Evolutionary conservation across 2,797 vertebrate genomes (phyloP), one percentile per base, ranked within the genome.

Genomic region (Psittacula echo): DNA sequence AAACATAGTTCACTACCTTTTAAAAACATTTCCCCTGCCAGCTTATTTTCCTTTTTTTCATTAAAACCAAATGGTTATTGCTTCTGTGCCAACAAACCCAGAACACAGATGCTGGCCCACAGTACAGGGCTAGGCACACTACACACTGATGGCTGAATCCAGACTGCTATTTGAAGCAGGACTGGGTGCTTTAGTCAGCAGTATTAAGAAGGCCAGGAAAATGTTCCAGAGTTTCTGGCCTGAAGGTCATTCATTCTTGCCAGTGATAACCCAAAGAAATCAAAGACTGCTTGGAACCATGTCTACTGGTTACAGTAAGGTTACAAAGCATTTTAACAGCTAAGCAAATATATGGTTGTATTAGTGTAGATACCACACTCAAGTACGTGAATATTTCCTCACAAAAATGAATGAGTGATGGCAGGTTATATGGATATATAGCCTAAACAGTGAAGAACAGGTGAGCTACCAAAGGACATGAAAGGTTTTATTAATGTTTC

Each of bases 1-100:
- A 90, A 94, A 67, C 51, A 89, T 13, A 85, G 65, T 58, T 92
- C 42, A 50, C 60, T 74, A 85, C 30, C 41, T 87, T 77, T 88
- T 91, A 79, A 91, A 94, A 93, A 45, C 7, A 41, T 66, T 80
- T 81, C 61, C 62, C 11, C 10, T 87, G 65, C 61, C 80, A 92
- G 34, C 7, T 97, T 82, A 53, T 58, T 86, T 93, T 91, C 45
- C 32, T 76, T 91, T 79, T 79, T 81, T 86, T 91, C 74, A 82
- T 93, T 80, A 82, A 92, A 94, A 44, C 34, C 53, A 85, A 92
- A 90, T 15, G 53, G 68, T 72, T 87, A 50, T 14, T 75, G 50
- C 18, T 76, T 94, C 90, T 74, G 45, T 74, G 84, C 44, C 87
- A 91, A 45, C 26, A 76, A 85, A 87, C 32, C 73, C 85, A 86